A percentile compares a stretch with the other conserved stretches of the same genome.
Evolutionary conservation across 2,797 vertebrate genomes (phyloP).

Genomic region (Decapterus maruadsi): DNA sequence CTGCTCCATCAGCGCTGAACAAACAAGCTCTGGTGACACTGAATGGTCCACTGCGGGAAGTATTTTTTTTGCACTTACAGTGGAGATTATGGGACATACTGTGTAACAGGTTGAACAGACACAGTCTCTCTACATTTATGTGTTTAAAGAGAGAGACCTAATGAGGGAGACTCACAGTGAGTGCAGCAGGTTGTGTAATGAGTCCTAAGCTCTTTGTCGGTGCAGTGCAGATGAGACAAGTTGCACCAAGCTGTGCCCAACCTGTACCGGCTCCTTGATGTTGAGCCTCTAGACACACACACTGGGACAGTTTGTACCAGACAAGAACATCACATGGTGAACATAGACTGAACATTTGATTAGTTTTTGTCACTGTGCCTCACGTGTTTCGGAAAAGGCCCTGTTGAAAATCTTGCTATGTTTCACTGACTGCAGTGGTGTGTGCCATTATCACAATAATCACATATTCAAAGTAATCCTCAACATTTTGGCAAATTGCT

Average conservation of each 20-base stretch:
- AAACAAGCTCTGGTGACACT: background rate
- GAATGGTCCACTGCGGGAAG: background rate
- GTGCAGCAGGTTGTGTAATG: slow-evolving; percentile 38
- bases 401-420: slow-evolving; percentile 5
- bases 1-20: background rate
- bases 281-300: slow-evolving; percentile 22
- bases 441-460: slow-evolving; percentile 9
- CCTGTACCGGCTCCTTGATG: slow-evolving; percentile 30
- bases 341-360: slow-evolving; percentile 21
- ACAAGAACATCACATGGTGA: slow-evolving; percentile 16
- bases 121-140: background rate
- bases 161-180: slow-evolving; percentile 25
- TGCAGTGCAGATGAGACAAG: slow-evolving; percentile 23
- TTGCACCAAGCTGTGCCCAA: slow-evolving; percentile 16
- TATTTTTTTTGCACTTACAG: slow-evolving; percentile 2
- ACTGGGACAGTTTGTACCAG: slow-evolving; percentile 50
- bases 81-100: background rate
- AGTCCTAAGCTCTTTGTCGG: slow-evolving; percentile 23
- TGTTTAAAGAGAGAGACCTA: slow-evolving; percentile 3
- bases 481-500: too few species aligned
- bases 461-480: background rate
- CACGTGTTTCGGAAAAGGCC: background rate
- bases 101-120: slow-evolving; percentile 8
- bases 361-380: slow-evolving; percentile 16
- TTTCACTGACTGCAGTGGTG: slow-evolving; percentile 10